Percentiles rank a stretch among this genome's conserved stretches.
These are phyloP conservation scores for Indri indri DNA, from an alignment of 2,113 vertebrate genomes.

Conservation along the genomic window DNA sequence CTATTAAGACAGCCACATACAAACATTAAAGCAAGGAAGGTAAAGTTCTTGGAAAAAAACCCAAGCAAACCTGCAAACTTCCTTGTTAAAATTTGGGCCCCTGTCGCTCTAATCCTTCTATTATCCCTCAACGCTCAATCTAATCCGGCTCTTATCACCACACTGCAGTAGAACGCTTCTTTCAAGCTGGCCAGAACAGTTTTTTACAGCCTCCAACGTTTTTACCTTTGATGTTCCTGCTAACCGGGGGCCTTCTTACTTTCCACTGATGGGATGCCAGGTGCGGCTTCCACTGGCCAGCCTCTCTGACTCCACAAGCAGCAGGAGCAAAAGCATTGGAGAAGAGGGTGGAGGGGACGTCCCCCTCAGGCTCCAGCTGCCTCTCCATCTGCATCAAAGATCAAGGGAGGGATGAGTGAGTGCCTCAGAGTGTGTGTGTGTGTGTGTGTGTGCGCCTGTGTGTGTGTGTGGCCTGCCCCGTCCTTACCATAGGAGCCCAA, in stretches of 20 bases:
- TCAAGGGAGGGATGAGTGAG: not conserved
- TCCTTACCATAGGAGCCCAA: not conserved
- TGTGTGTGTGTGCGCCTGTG: not conserved
- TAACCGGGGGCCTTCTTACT: not conserved
- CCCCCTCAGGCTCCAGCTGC: not conserved
- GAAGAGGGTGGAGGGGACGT: not conserved
- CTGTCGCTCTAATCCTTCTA: not conserved
- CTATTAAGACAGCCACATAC: not conserved
- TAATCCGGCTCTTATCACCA: not conserved
- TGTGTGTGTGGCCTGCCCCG: not conserved
- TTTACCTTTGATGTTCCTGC: conserved; percentile 32
- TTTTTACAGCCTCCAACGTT: not conserved
- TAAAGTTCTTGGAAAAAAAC: not conserved
- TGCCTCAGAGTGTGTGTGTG: not conserved
- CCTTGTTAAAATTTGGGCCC: not conserved
- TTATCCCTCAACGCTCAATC: not conserved
- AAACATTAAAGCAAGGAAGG: not conserved
- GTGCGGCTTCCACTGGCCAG: not conserved
- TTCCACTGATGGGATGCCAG: not conserved
- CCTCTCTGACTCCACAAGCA: not conserved
- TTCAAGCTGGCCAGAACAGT: not conserved
- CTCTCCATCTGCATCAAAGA: not conserved
- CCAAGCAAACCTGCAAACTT: not conserved
- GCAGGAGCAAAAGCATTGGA: not conserved
- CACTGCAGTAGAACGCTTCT: not conserved